These are phyloP conservation scores for Polydrusus pterygomalis DNA, from an alignment of 2,888 invertebrate species.

Conservation along the genomic window DNA sequence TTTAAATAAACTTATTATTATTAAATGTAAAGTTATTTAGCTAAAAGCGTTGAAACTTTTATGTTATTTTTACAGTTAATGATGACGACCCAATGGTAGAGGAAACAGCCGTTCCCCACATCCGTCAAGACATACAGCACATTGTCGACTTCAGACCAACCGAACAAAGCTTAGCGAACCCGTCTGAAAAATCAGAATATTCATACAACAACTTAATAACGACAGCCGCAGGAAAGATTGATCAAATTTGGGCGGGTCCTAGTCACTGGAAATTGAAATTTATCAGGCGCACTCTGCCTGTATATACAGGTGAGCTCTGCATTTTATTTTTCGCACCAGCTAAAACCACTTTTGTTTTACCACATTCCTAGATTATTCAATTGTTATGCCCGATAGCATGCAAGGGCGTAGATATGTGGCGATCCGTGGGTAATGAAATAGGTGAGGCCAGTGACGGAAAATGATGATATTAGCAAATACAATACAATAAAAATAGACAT, in stretches of 20 bases:
- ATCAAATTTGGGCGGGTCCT: conserved; percentile 85
- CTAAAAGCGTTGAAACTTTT: too few species aligned
- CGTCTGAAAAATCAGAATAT: conserved; percentile 77
- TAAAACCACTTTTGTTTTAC: too few species aligned
- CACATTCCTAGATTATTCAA: too few species aligned
- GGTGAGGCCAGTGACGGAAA: too few species aligned
- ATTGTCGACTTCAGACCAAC: conserved; percentile 54
- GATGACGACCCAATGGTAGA: conserved; percentile 32
- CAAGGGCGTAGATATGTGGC: too few species aligned
- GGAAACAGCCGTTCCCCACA: conserved; percentile 18
- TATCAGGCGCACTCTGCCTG: conserved; percentile 47
- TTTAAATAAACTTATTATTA: too few species aligned
- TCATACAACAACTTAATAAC: conserved; percentile 78
- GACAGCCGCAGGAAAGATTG: conserved; percentile 60
- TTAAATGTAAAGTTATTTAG: too few species aligned
- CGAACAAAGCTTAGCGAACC: conserved; percentile 67
- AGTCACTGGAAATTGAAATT: conserved; percentile 86
- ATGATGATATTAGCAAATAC: too few species aligned
- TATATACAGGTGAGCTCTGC: conserved; percentile 39
- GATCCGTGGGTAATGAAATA: too few species aligned
- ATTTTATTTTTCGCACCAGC: not conserved
- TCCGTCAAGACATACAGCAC: conserved; percentile 21
- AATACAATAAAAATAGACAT: too few species aligned
- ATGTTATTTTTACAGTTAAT: conserved; percentile 10
- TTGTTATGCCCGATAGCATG: too few species aligned